Evolutionary conservation across 2,797 vertebrate species (phyloP).

Genomic region (Oophaga sylvatica): DNA sequence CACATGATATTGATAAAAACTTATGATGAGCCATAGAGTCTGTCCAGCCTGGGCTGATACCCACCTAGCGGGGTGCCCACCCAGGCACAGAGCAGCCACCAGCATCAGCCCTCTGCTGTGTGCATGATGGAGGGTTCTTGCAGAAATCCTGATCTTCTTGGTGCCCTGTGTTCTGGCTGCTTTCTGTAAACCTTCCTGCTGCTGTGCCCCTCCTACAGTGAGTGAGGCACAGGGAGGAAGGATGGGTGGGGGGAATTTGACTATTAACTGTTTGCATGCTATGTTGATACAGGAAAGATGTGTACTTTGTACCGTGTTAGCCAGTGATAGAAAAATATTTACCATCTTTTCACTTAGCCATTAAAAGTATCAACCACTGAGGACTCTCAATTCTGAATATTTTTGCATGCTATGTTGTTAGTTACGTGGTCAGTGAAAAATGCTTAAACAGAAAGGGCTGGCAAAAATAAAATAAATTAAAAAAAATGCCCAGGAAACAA

Average conservation of each 20-base stretch:
- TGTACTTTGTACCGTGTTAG: too few species aligned
- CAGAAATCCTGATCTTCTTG: not conserved
- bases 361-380: too few species aligned
- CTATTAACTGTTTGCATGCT: not conserved
- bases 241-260: not conserved
- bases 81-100: not conserved
- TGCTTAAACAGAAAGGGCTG: not conserved
- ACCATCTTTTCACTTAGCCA: too few species aligned
- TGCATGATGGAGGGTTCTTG: not conserved
- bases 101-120: not conserved
- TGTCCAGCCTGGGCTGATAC: not conserved
- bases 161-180: not conserved
- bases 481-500: not conserved
- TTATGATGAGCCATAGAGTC: not conserved
- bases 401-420: not conserved
- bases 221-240: not conserved
- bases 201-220: not conserved
- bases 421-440: not conserved
- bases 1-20: not conserved
- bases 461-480: not conserved
- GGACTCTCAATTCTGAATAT: too few species aligned
- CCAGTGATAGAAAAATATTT: too few species aligned
- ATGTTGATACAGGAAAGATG: not conserved
- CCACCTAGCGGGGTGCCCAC: conserved; percentile 28
- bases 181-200: not conserved